Base-by-base conservation (phyloP, 92 coral and sea anemone species). In the Parazoanthus atlanticus region DNA sequence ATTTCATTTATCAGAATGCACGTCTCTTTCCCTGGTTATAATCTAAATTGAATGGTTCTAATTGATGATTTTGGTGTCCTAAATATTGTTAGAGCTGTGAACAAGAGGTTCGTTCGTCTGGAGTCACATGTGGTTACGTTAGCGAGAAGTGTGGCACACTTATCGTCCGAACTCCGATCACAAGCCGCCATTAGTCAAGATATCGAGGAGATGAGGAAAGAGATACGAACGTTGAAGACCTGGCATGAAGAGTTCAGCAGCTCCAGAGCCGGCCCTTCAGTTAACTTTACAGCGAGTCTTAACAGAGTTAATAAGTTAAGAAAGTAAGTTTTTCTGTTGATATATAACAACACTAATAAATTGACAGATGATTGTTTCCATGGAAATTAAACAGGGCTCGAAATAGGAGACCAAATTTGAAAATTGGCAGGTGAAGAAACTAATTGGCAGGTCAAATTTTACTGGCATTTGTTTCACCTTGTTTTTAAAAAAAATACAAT, bases 61-160 rank as follows among this genome's bases (percentile, higher is more conserved):
- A 61, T n/a, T 34, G 13, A 34, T 34, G 31, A 38, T 43, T 54
- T 16, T 26, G 8, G 6, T 33, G 31, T 74, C 40, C 19, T 29
- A 4, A 25, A 71, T 32, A 1, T 30, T 21, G 31, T 31, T 65
- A 97, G 99, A 81, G 93, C 99, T 40, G 98, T 97, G 12, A 97
- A 92, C 85, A 96, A 96, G 47, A 86, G 99, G 73, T 97, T 97
- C 76, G 91, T 91, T 32, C 97, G 99, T 10, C 91, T 97, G 30
- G 99, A 97, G 85, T 95, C 99, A 5, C 96, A 97, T 46, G 96
- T 97, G 21, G 99, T 97, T 25, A 97, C 99, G 8, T 81, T 97
- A 64, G 99, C 99, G 64, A 86, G 99, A 41, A 97, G 96, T 66
- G 96, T 97, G 33, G 99, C 98, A 1, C 99, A 97, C 64, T 78